These are phyloP conservation scores for Hirundichthys speculiger DNA, from an alignment of 2,113 vertebrate species.

Conservation along the genomic window DNA sequence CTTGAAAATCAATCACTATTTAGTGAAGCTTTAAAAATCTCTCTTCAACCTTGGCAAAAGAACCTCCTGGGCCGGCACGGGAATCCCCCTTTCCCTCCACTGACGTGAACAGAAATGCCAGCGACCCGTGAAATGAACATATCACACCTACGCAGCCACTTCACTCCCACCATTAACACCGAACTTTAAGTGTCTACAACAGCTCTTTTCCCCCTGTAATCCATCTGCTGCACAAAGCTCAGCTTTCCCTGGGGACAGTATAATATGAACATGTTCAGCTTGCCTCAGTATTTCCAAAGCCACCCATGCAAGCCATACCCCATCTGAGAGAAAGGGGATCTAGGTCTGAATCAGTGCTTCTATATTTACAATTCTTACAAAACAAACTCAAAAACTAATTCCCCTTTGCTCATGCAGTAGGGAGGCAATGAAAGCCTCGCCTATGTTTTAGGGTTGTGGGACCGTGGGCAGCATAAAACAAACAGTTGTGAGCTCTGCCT, in stretches of 20 bases:
- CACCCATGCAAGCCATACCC: conserved; percentile 63
- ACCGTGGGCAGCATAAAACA: conserved; percentile 66
- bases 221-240: conserved; percentile 70
- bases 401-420: conserved; percentile 57
- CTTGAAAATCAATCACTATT: conserved; percentile 7
- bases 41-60: conserved; percentile 8
- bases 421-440: conserved; percentile 67
- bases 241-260: conserved; percentile 65
- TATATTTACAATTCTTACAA: conserved; percentile 74
- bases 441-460: conserved; percentile 59
- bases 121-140: conserved; percentile 62
- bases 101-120: conserved; percentile 35
- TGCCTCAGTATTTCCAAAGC: conserved; percentile 77
- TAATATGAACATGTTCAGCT: conserved; percentile 73
- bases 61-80: conserved; percentile 12
- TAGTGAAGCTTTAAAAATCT: conserved; percentile 17
- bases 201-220: conserved; percentile 64
- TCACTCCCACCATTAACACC: conserved; percentile 74
- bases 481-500: conserved; percentile 65
- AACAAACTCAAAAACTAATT: conserved; percentile 70
- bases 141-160: conserved; percentile 75
- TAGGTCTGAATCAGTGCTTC: conserved; percentile 66
- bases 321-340: conserved; percentile 63
- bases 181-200: conserved; percentile 71
- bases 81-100: conserved; percentile 30